Conservation (phyloP, 2,113 vertebrate species). For the Eleginops maclovinus region DNA sequence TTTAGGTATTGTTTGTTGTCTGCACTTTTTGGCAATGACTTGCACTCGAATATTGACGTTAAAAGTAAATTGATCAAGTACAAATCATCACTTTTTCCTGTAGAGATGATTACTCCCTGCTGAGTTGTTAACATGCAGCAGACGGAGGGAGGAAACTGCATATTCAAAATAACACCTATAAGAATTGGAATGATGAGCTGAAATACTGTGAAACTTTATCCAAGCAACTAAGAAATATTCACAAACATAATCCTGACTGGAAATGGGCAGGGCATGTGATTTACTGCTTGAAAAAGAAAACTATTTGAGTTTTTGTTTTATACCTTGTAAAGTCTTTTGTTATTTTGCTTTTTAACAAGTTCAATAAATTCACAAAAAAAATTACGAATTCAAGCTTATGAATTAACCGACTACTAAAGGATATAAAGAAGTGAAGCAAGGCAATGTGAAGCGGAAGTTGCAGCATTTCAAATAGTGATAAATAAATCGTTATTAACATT, state of each 20-base stretch:
- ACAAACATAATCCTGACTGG: too few relatives aligned
- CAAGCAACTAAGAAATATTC: too few relatives aligned
- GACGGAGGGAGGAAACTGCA: too few relatives aligned
- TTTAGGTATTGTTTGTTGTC: neutral
- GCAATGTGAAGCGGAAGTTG: neutral
- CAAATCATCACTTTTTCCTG: neutral
- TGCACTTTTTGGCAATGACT: neutral
- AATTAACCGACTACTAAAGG: neutral
- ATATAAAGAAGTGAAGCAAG: neutral
- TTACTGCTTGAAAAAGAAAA: too few relatives aligned
- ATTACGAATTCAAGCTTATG: neutral
- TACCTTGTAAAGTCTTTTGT: too few relatives aligned
- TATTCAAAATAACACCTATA: too few relatives aligned
- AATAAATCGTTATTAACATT: neutral
- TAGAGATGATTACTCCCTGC: neutral
- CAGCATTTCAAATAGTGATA: neutral
- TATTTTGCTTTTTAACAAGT: too few relatives aligned
- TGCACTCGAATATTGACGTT: neutral
- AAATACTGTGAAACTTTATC: too few relatives aligned
- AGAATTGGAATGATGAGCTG: too few relatives aligned
- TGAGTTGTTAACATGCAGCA: conserved; percentile 1
- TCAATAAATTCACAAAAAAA: too few relatives aligned
- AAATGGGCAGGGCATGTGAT: too few relatives aligned
- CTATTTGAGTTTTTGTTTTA: too few relatives aligned
- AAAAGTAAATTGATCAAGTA: neutral